phyloP scores from a whole-genome alignment of 2,113 vertebrate genomes.

The Poecilia latipinna region DNA sequence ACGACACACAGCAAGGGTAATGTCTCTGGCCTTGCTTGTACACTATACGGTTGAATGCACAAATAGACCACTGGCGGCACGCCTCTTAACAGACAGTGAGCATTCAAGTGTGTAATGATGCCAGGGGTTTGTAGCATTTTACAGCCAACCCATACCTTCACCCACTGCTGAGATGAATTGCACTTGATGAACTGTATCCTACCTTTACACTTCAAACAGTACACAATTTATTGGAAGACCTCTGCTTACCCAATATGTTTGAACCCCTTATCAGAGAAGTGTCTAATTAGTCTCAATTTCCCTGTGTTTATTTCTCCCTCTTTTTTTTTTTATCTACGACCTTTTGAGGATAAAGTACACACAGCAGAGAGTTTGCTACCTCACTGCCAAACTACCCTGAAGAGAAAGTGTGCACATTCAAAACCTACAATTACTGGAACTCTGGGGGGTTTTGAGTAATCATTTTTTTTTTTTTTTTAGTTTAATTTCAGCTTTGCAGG shows the following conservation, averaged over 20 bases:
- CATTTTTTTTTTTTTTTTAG: too few species aligned
- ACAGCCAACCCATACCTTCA: conserved; percentile 60
- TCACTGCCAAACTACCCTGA: neutral
- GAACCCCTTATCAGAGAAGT: conserved; percentile 54
- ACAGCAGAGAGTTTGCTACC: neutral
- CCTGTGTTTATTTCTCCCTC: conserved; percentile 27
- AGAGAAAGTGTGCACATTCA: neutral
- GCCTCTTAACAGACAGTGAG: conserved; percentile 64
- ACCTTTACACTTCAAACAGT: conserved; percentile 55
- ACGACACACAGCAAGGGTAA: conserved; percentile 67
- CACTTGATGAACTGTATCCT: conserved; percentile 73
- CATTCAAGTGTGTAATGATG: conserved; percentile 71
- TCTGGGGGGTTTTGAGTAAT: too few species aligned
- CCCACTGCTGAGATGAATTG: conserved; percentile 76
- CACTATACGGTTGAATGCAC: conserved; percentile 69
- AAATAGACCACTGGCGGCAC: conserved; percentile 68
- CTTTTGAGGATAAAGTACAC: conserved; percentile 3
- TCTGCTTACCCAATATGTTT: conserved; percentile 66
- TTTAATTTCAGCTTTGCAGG: too few species aligned
- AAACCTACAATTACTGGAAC: neutral
- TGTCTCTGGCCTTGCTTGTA: conserved; percentile 73
- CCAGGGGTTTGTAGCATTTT: conserved; percentile 60
- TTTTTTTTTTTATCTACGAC: conserved; percentile 8
- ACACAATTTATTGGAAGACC: conserved; percentile 61
- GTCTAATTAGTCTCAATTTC: conserved; percentile 59